Base-by-base conservation (phyloP, 1,140 invertebrate genomes). In the Caerostris darwini region DNA sequence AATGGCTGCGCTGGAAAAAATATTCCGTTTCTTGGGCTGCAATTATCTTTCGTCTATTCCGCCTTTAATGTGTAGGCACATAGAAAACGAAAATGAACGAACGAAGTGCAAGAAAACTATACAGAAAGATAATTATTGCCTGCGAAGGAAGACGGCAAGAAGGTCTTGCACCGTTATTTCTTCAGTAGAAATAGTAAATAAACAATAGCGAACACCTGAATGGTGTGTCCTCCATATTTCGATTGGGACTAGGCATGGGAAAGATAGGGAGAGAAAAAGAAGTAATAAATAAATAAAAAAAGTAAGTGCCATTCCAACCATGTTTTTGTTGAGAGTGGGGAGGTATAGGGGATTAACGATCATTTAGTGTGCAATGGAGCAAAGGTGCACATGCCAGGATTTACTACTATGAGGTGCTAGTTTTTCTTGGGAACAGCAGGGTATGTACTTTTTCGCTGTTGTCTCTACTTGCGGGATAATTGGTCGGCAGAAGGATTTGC, bases 331-430 rank as follows among this genome's bases (percentile, higher is more conserved):
- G 14, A 61, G 17, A 56, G 58, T 7, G 56, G 54, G 61, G n/a
- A n/a, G 14, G 34, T 17, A 12, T 53, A 61, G 17, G 7, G 34
- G 85, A 87, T 87, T 87, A 87, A 87, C 85, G 85, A 87, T 61
- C 85, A 87, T 87, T 87, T 71, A 69, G 87, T 34, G 59, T 56
- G 87, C 59, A 90, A 56, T 90, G 87, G 50, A 90, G 87, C 50
- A 19, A 59, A 87, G 58, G 50, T 50, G 64, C 19, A 71, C 53
- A n/a, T 54, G 56, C 34, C 53, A 64, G 56, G 56, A 10, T 77
- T 77, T 77, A 58, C 82, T 58, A 57, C 57, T 83, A 83, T 56
- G 82, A n/a, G 56, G 82, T 56, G 14, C 82, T 8, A 83, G 17
- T 58, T 56, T 56, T 58, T 83, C n/a, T 83, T n/a, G 2, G 6